Evolutionary conservation across 2,888 invertebrate species (phyloP), one percentile per base, ranked within the genome.

Genomic region (Thysanoteuthis rhombus): DNA sequence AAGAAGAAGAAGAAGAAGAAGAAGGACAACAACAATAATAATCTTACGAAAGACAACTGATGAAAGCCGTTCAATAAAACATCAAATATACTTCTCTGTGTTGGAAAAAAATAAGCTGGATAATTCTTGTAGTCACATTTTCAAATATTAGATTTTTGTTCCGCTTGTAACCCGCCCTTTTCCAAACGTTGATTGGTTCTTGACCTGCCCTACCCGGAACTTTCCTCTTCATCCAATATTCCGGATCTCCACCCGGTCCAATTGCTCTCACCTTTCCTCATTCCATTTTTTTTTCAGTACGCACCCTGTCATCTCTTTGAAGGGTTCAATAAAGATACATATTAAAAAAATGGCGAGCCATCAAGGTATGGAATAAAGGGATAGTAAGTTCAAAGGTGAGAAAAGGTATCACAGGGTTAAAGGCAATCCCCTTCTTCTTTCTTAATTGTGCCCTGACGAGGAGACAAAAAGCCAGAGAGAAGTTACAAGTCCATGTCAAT

Each of bases 141-240:
- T 75, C n/a, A 75, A n/a, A 75, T 75, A 75, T 75, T 75, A 75
- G 36, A 75, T 75, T 75, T n/a, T 36, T 75, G 75, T 75, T 12
- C n/a, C n/a, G n/a, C n/a, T 16, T 36, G 36, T 75, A 36, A 75
- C 75, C 75, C 16, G 75, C 16, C 58, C 75, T 75, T 75, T 4
- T 75, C n/a, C 75, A 75, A 36, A 16, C n/a, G n/a, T 36, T 75
- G 75, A 75, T 75, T 75, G 75, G 75, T 75, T 75, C 75, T 75
- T 75, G 75, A 75, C 75, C 75, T n/a, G n/a, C 75, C n/a, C n/a
- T 75, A 75, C 75, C 75, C 75, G 75, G n/a, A 75, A 75, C n/a
- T n/a, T 12, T 75, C 36, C 19, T 75, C 12, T 75, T 75, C 16
- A 36, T n/a, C 36, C 75, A 75, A 75, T n/a, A 75, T 75, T n/a